Conservation (phyloP, 2,888 invertebrate species). For the Eudasyphora cyanicolor region DNA sequence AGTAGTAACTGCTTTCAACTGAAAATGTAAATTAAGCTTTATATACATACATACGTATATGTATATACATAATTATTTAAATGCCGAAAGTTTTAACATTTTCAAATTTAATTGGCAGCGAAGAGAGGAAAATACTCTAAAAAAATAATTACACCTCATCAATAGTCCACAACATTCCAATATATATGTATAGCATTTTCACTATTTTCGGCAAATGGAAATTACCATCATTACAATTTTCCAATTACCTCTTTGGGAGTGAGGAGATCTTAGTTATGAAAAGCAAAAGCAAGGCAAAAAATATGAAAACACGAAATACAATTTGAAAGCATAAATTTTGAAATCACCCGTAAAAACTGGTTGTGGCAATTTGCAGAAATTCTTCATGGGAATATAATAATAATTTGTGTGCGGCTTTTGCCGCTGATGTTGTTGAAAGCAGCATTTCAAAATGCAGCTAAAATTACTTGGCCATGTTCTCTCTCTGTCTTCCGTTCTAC, state of each 20-base stretch:
- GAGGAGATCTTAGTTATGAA: neutral
- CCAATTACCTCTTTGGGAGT: neutral
- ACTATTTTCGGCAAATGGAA: neutral
- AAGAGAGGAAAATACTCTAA: neutral
- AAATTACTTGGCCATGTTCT: neutral
- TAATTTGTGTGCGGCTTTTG: neutral
- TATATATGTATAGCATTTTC: neutral
- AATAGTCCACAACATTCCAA: neutral
- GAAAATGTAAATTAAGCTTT: too few species aligned
- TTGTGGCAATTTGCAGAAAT: neutral
- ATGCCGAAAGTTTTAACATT: too few species aligned
- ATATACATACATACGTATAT: too few species aligned
- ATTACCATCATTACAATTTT: constrained; percentile 3
- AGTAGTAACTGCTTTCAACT: too few species aligned
- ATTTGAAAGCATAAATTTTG: neutral
- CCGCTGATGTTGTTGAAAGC: neutral
- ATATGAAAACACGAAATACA: neutral
- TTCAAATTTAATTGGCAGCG: neutral
- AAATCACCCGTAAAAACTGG: neutral
- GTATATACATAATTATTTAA: too few species aligned
- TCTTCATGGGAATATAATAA: neutral
- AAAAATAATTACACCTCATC: neutral
- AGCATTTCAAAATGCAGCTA: neutral
- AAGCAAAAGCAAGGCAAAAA: neutral
- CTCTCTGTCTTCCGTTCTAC: neutral